Conservation (phyloP, 2,113 vertebrate species). For the Alosa alosa region DNA sequence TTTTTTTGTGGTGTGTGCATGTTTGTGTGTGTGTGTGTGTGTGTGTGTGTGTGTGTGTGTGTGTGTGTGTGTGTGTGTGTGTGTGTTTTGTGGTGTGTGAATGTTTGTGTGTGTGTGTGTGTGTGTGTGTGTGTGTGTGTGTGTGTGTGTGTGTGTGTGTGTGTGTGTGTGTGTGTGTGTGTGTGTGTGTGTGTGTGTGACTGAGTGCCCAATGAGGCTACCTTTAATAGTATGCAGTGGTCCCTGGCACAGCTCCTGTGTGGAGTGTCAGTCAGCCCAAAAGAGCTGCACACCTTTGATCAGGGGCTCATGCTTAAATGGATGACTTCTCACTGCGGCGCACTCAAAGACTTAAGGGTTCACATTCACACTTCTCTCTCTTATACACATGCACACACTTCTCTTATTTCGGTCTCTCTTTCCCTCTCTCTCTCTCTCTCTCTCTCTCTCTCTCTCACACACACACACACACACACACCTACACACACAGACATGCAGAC, state of each 20-base stretch:
- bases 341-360: neutral
- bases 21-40: no score
- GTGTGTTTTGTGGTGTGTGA: no score
- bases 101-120: no score
- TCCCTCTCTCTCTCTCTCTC: no score
- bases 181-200: neutral
- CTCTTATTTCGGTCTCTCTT: no score
- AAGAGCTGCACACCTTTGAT: neutral
- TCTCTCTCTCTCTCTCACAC: neutral
- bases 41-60: no score
- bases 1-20: no score
- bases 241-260: neutral
- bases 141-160: neutral
- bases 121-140: no score
- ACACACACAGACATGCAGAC: neutral
- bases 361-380: no score
- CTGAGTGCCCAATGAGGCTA: neutral
- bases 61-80: no score
- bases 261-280: neutral
- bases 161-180: neutral
- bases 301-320: neutral
- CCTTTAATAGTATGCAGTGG: neutral
- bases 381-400: no score
- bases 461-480: neutral
- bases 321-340: neutral